Evolutionary conservation across 1,140 invertebrate species (phyloP).

Genomic region (Augochlora pura): DNA sequence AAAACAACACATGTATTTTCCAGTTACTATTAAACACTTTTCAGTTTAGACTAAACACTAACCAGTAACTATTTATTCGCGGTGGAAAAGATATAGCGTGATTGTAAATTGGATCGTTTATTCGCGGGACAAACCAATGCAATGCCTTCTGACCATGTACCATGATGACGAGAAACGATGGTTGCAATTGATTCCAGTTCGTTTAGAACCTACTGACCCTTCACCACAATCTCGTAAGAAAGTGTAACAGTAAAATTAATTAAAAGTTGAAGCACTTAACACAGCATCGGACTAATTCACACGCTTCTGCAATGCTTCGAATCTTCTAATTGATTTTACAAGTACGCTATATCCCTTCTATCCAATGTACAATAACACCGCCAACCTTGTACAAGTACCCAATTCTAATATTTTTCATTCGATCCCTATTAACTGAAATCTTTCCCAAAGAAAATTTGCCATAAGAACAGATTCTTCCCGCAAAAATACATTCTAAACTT

Average conservation of each 20-base stretch:
- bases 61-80: neutral
- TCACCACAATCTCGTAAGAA: no score
- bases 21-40: conserved; percentile 33
- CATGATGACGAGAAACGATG: neutral
- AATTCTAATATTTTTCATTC: neutral
- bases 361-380: neutral
- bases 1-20: conserved; percentile 59
- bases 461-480: no score
- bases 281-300: no score
- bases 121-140: no score
- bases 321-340: neutral
- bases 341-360: neutral
- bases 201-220: neutral
- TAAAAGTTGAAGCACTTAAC: no score
- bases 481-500: no score
- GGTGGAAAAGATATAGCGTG: neutral
- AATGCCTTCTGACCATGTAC: no score
- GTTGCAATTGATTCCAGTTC: neutral
- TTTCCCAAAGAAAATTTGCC: no score
- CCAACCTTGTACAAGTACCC: neutral
- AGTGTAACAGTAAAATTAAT: no score
- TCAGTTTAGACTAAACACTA: conserved; percentile 32
- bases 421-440: neutral
- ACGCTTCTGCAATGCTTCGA: no score
- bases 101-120: neutral